A percentile compares a stretch with the other conserved stretches of the same genome.
Evolutionary conservation across 2,888 invertebrate genomes (phyloP).

Genomic region (Listrodromus nycthemerus): DNA sequence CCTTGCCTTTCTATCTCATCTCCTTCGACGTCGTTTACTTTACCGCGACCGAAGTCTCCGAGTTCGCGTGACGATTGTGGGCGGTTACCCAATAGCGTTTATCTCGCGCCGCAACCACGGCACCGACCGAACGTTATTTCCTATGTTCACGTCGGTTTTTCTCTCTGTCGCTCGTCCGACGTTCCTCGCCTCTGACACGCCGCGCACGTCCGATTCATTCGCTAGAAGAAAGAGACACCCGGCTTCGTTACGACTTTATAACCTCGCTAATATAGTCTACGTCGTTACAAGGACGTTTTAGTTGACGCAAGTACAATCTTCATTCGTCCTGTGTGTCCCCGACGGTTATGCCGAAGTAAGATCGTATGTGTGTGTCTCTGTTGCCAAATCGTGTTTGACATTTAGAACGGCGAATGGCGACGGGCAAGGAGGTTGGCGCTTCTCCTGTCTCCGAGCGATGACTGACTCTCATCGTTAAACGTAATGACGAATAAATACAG

Average conservation of each 20-base stretch:
- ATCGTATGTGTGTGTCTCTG: conserved; percentile 2
- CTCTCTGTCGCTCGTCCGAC: conserved; percentile 18
- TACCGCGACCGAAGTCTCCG: conserved; percentile 44
- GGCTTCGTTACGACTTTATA: conserved; percentile 20
- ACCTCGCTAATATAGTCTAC: conserved; percentile 11
- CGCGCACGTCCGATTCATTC: conserved; percentile 23
- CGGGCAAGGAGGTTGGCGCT: conserved; percentile 21
- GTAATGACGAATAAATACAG: conserved; percentile 6
- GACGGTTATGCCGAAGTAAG: background rate
- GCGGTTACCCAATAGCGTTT: conserved; percentile 69
- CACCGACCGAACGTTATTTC: conserved; percentile 56
- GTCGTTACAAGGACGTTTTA: conserved; percentile 37
- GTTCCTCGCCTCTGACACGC: conserved; percentile 4
- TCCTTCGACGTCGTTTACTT: conserved; percentile 48
- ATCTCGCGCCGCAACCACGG: conserved; percentile 54
- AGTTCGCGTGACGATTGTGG: conserved; percentile 68
- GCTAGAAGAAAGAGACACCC: conserved; percentile 29
- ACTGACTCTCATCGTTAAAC: conserved; percentile 12
- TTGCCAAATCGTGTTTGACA: conserved; percentile 55
- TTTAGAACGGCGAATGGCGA: conserved; percentile 28
- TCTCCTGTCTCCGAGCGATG: conserved; percentile 6
- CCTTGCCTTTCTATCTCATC: conserved; percentile 45
- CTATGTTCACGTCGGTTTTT: conserved; percentile 24
- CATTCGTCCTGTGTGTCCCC: conserved; percentile 30
- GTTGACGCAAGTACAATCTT: conserved; percentile 42